These are phyloP conservation scores for Calidris pygmaea DNA, from an alignment of 2,113 vertebrate genomes.

Conservation along the genomic window DNA sequence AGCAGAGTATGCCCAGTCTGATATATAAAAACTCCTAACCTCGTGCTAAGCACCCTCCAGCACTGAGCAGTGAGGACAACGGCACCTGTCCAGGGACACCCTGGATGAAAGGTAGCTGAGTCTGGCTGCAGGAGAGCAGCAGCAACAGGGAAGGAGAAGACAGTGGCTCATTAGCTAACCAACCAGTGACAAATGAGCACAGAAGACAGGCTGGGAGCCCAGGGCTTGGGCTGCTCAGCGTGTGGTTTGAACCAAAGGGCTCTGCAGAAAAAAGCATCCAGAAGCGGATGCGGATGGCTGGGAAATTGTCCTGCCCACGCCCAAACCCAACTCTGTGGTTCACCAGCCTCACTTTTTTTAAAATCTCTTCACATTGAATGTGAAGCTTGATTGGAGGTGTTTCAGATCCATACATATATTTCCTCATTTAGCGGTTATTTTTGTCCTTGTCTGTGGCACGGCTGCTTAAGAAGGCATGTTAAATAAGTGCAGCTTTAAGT, in stretches of 20 bases:
- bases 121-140: neutral
- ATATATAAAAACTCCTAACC: neutral
- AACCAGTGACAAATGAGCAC: neutral
- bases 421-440: neutral
- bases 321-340: neutral
- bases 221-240: fast-evolving
- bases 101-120: neutral
- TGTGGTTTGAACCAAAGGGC: neutral
- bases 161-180: neutral
- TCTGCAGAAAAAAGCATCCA: neutral
- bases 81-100: neutral
- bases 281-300: neutral
- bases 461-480: neutral
- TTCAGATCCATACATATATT: neutral
- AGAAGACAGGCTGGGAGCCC: neutral
- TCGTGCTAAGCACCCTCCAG: neutral
- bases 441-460: neutral
- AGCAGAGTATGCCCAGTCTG: neutral
- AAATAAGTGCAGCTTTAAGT: neutral
- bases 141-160: neutral
- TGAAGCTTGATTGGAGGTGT: neutral
- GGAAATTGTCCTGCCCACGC: neutral
- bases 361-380: neutral
- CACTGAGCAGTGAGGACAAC: neutral
- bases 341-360: neutral